Percentiles rank a stretch among this genome's conserved stretches.
phyloP scores from a whole-genome alignment of 2,888 invertebrate genomes.

The Lissonota sp. region DNA sequence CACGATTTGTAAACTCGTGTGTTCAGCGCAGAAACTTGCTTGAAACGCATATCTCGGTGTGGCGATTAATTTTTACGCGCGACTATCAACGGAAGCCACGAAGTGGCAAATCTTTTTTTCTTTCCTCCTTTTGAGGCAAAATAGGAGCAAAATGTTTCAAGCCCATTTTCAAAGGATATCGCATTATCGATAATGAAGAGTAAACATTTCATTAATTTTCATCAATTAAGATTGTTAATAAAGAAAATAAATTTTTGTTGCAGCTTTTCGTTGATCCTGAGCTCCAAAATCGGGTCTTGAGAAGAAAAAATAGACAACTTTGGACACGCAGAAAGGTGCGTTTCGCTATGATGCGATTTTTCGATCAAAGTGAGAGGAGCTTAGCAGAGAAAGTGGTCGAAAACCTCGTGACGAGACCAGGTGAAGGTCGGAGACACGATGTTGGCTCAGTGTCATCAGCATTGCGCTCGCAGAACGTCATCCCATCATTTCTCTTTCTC shows the following conservation, averaged over 20 bases:
- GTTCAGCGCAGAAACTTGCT: background rate
- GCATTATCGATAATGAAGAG: too few relatives aligned
- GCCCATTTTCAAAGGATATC: too few relatives aligned
- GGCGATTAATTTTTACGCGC: background rate
- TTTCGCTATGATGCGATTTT: conserved; percentile 55
- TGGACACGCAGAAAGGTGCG: background rate
- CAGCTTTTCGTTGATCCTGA: conserved; percentile 13
- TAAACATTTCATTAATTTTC: too few relatives aligned
- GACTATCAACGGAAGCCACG: conserved; percentile 58
- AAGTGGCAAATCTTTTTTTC: conserved; percentile 13
- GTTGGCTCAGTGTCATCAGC: conserved; percentile 66
- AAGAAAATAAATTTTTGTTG: background rate
- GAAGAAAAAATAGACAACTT: conserved; percentile 19
- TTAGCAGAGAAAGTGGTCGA: conserved; percentile 72
- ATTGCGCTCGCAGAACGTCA: conserved; percentile 66
- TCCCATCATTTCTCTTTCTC: background rate
- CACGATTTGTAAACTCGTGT: background rate
- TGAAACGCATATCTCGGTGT: conserved; percentile 1
- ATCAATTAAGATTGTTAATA: too few relatives aligned
- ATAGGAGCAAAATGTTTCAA: background rate
- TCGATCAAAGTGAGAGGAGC: conserved; percentile 56
- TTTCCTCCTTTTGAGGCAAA: background rate
- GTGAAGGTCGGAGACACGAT: conserved; percentile 68
- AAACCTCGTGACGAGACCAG: conserved; percentile 68
- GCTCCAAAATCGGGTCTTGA: background rate